Conservation (phyloP, 1,140 invertebrate genomes). For the Eurosta solidaginis region DNA sequence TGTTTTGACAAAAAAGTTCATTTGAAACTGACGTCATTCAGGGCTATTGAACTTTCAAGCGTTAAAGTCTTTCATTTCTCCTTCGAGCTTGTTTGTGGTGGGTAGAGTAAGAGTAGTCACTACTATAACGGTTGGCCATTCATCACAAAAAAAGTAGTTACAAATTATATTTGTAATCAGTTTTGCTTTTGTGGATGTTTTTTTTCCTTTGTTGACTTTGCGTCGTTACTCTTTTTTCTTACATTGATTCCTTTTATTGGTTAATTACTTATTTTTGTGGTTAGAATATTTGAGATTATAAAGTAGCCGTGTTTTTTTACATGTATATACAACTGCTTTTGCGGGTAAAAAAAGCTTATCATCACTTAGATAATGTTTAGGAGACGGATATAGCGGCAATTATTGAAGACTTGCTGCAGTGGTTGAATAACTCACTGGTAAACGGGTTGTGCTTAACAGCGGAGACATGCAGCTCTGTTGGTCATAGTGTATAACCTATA, state of each 20-base stretch:
- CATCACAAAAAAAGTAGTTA: neutral
- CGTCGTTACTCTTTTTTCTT: neutral
- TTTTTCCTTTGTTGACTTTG: neutral
- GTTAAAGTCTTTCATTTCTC: neutral
- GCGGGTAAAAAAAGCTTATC: no score
- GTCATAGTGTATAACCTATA: no score
- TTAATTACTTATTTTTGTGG: neutral
- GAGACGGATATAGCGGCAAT: no score
- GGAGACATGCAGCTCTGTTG: no score
- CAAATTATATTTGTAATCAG: slow-evolving; percentile 18
- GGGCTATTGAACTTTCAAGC: neutral
- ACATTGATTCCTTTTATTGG: neutral
- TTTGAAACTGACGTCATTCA: neutral
- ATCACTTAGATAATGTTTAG: no score
- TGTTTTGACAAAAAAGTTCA: neutral
- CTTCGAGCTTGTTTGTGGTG: neutral
- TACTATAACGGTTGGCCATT: neutral
- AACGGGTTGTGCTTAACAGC: no score
- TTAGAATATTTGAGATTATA: neutral
- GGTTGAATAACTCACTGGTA: no score
- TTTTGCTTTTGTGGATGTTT: neutral
- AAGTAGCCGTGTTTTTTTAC: no score
- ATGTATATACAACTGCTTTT: no score
- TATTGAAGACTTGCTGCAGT: no score
- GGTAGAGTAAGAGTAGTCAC: neutral